A percentile compares a stretch with the other conserved stretches of the same genome.
Evolutionary conservation across 2,113 vertebrate genomes (phyloP).

Genomic region (Larimichthys polyactis): DNA sequence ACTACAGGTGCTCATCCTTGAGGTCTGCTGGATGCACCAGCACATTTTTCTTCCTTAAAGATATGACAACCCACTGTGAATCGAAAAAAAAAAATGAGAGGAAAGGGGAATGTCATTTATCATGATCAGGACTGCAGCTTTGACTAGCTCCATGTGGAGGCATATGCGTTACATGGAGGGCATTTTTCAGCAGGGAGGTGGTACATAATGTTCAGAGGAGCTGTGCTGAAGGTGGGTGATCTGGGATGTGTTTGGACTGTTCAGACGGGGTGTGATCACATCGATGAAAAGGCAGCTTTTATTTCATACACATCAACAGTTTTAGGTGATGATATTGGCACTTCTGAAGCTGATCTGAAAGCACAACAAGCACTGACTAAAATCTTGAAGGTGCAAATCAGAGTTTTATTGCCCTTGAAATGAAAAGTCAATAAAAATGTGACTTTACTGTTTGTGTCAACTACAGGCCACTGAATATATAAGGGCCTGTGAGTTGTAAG

Average conservation of each 20-base stretch:
- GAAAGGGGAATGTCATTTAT: constrained; percentile 48
- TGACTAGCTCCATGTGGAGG: constrained; percentile 57
- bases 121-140: constrained; percentile 63
- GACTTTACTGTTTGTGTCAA: constrained; percentile 50
- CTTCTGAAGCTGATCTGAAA: constrained; percentile 11
- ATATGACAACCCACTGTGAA: constrained; percentile 42
- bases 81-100: constrained; percentile 33
- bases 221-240: background rate
- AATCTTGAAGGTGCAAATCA: constrained; percentile 25
- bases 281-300: background rate
- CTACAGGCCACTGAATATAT: constrained; percentile 42
- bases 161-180: constrained; percentile 16
- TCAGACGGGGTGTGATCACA: background rate
- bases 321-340: constrained; percentile 1
- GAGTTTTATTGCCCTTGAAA: constrained; percentile 51
- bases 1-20: constrained; percentile 64
- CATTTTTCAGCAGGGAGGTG: constrained; percentile 35
- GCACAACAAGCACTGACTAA: constrained; percentile 16
- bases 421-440: constrained; percentile 59
- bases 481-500: constrained; percentile 35
- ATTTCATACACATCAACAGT: background rate
- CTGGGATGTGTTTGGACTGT: constrained; percentile 24
- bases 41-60: constrained; percentile 74
- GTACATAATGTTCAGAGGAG: constrained; percentile 12
- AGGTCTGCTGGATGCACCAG: constrained; percentile 47